phyloP scores from a whole-genome alignment of 2,113 vertebrate species.

The Erinaceus europaeus region DNA sequence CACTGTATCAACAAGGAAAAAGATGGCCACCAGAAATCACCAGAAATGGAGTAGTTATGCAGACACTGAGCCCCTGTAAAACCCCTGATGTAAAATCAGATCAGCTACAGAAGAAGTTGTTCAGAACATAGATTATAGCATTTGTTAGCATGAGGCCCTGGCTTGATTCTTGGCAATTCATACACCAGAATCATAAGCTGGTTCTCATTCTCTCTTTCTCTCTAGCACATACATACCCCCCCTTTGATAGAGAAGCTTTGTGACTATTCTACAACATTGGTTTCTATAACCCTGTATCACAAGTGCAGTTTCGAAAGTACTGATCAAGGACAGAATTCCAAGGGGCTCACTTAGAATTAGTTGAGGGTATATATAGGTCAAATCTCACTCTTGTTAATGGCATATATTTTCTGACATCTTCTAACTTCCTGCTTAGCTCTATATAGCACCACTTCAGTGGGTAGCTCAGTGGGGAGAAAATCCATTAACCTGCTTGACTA shows the following conservation, averaged over 20 bases:
- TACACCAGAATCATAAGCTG: too few species aligned
- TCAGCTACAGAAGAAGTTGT: too few species aligned
- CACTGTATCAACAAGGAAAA: too few species aligned
- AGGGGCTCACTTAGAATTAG: not conserved
- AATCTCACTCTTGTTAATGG: not conserved
- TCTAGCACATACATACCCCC: too few species aligned
- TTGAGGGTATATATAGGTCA: not conserved
- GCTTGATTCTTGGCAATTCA: not conserved
- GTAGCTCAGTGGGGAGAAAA: not conserved
- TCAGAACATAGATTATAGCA: too few species aligned
- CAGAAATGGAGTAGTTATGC: too few species aligned
- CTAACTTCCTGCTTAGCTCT: not conserved
- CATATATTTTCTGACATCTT: not conserved
- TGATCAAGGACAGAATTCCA: not conserved
- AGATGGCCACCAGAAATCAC: too few species aligned
- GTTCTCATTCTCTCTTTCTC: too few species aligned
- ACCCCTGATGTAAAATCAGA: too few species aligned
- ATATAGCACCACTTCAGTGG: not conserved
- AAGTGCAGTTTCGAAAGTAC: not conserved
- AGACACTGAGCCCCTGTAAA: too few species aligned
- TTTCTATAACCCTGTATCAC: not conserved
- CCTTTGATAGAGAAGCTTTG: not conserved
- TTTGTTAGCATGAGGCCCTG: not conserved
- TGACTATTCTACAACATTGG: accelerated
- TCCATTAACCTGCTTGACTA: not conserved